These are phyloP conservation scores for Martes martes DNA, from an alignment of 2,113 vertebrate species.

Conservation along the genomic window DNA sequence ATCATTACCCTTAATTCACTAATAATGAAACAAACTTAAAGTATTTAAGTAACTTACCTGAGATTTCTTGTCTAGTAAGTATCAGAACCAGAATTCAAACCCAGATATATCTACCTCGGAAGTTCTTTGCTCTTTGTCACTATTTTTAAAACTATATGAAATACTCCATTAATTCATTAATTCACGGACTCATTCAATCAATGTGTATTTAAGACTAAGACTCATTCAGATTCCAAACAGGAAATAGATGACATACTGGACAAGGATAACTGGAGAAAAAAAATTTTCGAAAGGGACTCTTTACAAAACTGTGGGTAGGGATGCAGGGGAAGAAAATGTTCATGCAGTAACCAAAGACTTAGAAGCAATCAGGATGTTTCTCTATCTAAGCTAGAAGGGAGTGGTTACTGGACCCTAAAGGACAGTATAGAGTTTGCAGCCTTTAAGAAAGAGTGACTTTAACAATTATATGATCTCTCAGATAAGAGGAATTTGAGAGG, in stretches of 20 bases:
- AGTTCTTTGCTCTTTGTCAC: not conserved
- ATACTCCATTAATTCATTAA: not conserved
- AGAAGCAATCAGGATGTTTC: not conserved
- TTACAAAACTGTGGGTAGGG: not conserved
- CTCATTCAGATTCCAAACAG: not conserved
- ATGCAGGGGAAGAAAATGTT: not conserved
- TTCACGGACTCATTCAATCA: not conserved
- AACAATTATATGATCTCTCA: not conserved
- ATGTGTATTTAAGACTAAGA: conserved; percentile 8
- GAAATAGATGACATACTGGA: not conserved
- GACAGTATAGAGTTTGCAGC: not conserved
- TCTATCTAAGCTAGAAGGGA: not conserved
- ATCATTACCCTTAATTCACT: not conserved
- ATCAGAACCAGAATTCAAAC: not conserved
- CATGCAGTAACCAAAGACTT: not conserved
- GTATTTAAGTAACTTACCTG: not conserved
- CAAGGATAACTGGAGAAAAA: not conserved
- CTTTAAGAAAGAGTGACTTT: not conserved
- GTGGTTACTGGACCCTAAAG: not conserved
- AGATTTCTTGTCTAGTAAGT: not conserved
- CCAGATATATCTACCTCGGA: not conserved
- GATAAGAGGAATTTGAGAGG: no score
- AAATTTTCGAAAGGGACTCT: not conserved
- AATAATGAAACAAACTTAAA: conserved; percentile 22
- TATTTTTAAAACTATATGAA: conserved; percentile 26